These are phyloP conservation scores for Delphinapterus leucas DNA, from an alignment of 2,113 vertebrate species.

Conservation along the genomic window DNA sequence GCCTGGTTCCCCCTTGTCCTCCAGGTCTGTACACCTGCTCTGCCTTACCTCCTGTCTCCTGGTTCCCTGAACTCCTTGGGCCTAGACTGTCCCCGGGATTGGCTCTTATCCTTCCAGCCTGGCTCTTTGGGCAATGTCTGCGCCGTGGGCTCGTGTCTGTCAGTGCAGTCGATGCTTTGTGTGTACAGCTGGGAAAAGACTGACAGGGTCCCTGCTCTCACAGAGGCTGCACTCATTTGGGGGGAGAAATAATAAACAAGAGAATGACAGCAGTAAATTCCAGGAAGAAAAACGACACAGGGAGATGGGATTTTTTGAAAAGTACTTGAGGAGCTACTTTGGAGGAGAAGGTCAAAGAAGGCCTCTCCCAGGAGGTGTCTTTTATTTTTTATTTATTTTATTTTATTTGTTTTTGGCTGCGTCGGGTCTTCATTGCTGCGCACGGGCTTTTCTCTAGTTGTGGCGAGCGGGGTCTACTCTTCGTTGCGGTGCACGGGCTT, in stretches of 20 bases:
- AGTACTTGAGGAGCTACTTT: not conserved
- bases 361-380: not conserved
- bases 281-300: not conserved
- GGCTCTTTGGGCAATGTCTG: not conserved
- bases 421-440: accelerated
- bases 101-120: not conserved
- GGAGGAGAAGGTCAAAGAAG: not conserved
- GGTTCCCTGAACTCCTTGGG: not conserved
- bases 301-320: not conserved
- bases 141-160: not conserved
- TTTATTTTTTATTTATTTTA: too few species aligned
- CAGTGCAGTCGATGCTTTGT: not conserved
- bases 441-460: too few species aligned
- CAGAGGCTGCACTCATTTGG: not conserved
- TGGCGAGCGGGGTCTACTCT: too few species aligned
- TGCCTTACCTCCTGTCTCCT: not conserved
- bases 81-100: not conserved
- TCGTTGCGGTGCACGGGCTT: too few species aligned
- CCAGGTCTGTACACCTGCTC: not conserved
- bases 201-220: not conserved
- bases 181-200: not conserved
- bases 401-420: too few species aligned
- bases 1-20: not conserved
- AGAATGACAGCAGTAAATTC: not conserved
- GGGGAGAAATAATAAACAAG: not conserved